Evolutionary conservation across 53 echinoderm and acorn worm genomes (phyloP).

Genomic region (Echinometra lucunter): DNA sequence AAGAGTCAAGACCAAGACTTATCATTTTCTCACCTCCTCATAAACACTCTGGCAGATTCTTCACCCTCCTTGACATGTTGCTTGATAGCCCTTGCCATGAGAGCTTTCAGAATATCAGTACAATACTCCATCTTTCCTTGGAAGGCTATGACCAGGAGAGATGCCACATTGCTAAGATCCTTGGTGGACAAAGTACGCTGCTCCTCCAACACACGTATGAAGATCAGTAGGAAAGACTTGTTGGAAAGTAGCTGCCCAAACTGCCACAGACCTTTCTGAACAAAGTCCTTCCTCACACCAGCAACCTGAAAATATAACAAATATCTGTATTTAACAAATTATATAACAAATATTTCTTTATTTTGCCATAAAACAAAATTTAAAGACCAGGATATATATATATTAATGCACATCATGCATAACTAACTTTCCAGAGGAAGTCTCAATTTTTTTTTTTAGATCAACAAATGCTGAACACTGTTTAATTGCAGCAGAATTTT

Average conservation of each 20-base stretch:
- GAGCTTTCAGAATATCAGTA: constrained; percentile 82
- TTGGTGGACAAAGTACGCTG: constrained; percentile 84
- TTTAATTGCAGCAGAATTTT: not conserved
- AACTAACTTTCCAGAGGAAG: not conserved
- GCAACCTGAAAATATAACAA: constrained; percentile 70
- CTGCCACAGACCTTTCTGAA: constrained; percentile 85
- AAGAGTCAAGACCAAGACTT: too few species aligned
- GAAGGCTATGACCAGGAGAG: constrained; percentile 88
- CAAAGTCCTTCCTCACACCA: constrained; percentile 75
- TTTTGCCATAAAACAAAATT: not conserved
- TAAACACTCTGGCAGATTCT: constrained; percentile 78
- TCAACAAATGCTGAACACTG: not conserved
- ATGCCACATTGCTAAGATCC: constrained; percentile 92
- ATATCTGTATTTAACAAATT: not conserved
- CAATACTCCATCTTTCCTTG: constrained; percentile 97
- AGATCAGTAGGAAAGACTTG: constrained; percentile 92
- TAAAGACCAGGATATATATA: too few species aligned
- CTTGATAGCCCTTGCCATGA: constrained; percentile 83
- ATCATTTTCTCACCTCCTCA: constrained; percentile 82
- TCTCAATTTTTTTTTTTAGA: not conserved
- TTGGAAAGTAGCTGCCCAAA: constrained; percentile 90
- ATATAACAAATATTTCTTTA: not conserved
- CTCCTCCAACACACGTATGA: constrained; percentile 88
- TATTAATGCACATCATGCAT: too few species aligned
- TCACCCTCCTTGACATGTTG: constrained; percentile 86